Conservation (phyloP, 2,888 invertebrate species). For the Magallana nippona region DNA sequence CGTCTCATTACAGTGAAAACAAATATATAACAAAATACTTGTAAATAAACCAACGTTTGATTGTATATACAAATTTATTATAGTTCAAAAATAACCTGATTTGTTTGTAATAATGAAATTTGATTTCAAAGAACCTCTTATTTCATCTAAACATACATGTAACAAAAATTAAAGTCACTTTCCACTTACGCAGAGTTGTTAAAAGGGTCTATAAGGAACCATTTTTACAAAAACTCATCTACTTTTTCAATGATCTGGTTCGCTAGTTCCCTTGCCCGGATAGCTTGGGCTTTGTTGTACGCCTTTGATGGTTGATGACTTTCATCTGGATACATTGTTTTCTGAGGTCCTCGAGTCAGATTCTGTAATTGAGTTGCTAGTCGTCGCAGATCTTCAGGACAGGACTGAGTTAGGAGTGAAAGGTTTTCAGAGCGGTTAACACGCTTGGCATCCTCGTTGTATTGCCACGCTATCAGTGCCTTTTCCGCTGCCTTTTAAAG, state of each 20-base stretch:
- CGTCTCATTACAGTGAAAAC: too few species aligned
- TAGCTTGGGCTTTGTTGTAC: conserved; percentile 3
- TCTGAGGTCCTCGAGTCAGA: neutral
- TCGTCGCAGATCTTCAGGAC: neutral
- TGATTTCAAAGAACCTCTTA: too few species aligned
- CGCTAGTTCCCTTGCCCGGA: conserved; percentile 21
- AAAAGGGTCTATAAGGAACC: too few species aligned
- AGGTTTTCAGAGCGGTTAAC: conserved; percentile 35
- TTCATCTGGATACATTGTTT: conserved; percentile 41
- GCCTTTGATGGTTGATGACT: conserved; percentile 36
- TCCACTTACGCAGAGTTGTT: too few species aligned
- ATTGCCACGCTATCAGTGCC: conserved; percentile 42
- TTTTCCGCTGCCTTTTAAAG: conserved; percentile 47
- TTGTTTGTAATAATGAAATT: too few species aligned
- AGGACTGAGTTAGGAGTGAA: neutral
- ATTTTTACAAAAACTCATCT: too few species aligned
- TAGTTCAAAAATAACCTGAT: too few species aligned
- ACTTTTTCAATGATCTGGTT: conserved; percentile 28
- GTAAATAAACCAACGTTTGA: too few species aligned
- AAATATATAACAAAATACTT: too few species aligned
- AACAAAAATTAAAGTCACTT: too few species aligned
- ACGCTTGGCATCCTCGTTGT: conserved; percentile 42
- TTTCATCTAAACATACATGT: too few species aligned
- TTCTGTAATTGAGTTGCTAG: neutral
- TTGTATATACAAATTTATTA: too few species aligned